Evolutionary conservation across 2,113 vertebrate genomes (phyloP).

Genomic region (Pangasianodon gigas): DNA sequence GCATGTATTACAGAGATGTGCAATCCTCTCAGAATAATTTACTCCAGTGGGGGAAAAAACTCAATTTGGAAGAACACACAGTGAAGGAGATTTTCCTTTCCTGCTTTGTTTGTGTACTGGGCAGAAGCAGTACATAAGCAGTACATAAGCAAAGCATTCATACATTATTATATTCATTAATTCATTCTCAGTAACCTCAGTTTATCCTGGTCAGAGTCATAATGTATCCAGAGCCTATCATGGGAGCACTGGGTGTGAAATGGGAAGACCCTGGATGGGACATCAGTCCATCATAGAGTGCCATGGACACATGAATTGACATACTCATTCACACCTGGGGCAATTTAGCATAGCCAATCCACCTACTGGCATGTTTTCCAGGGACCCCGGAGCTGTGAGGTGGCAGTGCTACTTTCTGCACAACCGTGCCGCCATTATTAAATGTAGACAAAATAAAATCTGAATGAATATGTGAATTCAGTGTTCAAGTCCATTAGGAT

Average conservation of each 20-base stretch:
- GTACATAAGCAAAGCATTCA: neutral
- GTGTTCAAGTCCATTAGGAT: neutral
- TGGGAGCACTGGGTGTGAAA: neutral
- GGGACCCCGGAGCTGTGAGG: neutral
- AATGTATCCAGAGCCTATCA: neutral
- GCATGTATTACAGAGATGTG: neutral
- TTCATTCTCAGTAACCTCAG: neutral
- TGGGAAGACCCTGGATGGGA: neutral
- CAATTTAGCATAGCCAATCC: neutral
- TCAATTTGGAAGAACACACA: neutral
- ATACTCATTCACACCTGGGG: neutral
- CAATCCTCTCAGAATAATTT: neutral
- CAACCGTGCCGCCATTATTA: neutral
- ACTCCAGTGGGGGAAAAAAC: neutral
- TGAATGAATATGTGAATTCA: neutral
- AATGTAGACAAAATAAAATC: neutral
- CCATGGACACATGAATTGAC: neutral
- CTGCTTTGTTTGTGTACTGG: neutral
- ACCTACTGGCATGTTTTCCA: neutral
- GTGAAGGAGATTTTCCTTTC: neutral
- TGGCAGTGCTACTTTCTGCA: neutral
- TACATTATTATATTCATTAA: neutral
- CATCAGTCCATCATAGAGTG: neutral
- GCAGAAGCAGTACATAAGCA: neutral
- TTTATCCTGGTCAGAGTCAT: neutral